phyloP scores from a whole-genome alignment of 2,113 vertebrate genomes.

The Hymenochirus boettgeri region DNA sequence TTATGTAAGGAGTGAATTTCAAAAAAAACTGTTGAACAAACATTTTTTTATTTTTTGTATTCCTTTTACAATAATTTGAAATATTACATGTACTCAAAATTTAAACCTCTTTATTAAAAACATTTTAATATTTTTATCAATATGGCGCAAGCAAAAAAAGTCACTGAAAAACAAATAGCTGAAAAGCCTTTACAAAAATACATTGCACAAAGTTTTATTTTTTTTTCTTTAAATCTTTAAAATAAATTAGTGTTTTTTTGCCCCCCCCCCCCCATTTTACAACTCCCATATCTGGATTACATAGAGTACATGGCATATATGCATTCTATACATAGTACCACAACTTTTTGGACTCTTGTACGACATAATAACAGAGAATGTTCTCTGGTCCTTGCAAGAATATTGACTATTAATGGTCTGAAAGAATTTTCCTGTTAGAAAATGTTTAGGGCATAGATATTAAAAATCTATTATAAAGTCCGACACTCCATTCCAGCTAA shows the following conservation, averaged over 20 bases:
- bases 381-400: too few species aligned
- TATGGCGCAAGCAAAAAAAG: slow-evolving; percentile 71
- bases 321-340: slow-evolving; percentile 55
- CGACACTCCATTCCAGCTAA: too few species aligned
- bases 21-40: too few species aligned
- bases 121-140: slow-evolving; percentile 82
- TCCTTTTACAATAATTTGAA: slow-evolving; percentile 63
- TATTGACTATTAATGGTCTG: too few species aligned
- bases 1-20: too few species aligned
- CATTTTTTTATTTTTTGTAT: too few species aligned
- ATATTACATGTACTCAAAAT: slow-evolving; percentile 74
- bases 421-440: too few species aligned
- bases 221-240: slow-evolving; percentile 67
- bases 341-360: slow-evolving; percentile 64
- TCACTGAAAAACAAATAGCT: slow-evolving; percentile 66
- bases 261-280: slow-evolving; percentile 44
- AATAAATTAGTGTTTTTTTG: slow-evolving; percentile 87
- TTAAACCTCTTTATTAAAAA: slow-evolving; percentile 96
- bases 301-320: slow-evolving; percentile 56
- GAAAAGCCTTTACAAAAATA: slow-evolving; percentile 95
- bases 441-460: too few species aligned
- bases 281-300: slow-evolving; percentile 55
- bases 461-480: too few species aligned
- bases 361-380: slow-evolving; percentile 63
- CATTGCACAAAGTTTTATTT: slow-evolving; percentile 86